Base-by-base conservation (phyloP, 2,113 vertebrate genomes). In the Caracal caracal region DNA sequence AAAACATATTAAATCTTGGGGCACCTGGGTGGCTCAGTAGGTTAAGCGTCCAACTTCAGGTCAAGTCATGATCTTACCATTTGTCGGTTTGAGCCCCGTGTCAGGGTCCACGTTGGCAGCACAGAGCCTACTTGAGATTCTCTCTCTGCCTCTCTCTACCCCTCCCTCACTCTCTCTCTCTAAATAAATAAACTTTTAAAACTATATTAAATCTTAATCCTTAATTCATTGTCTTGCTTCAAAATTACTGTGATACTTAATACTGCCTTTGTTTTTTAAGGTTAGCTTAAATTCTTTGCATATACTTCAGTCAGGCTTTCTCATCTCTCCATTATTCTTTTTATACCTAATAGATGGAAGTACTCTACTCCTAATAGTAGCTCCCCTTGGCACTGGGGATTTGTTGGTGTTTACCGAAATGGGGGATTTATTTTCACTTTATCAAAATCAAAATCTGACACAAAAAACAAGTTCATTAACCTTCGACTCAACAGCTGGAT, bases 401-500 rank as follows among this genome's bases (percentile, higher is more conserved):
- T 86, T 33, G 1, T 96, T 80, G 98, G 98, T 56, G 81, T 98
- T 7, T 98, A 98, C 70, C 89, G 59, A 56, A 95, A 81, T 11
- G 98, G 98, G 43, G 98, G 98, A 56, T 98, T 96, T 47, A 94
- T 82, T 63, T 97, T 98, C 88, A 98, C 96, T 49, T 98, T 99
- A 84, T 96, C 97, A 4, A 98, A 95, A 95, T 98, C 97, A 3
- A 98, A 98, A 97, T 61, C 95, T 90, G 82, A 97, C 65, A 96
- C 96, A 15, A 0, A 65, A 96, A 22, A 71, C 84, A 98, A 98
- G 75, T 40, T 98, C 61, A 10, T 10, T 28, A 94, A 97, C 51
- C 98, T 99, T 95, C 98, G 92, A 91, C 24, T 97, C 40, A 97
- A 98, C 84, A 97, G 79, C 87, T 99, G 98, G 98, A 95, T 99